A percentile compares a stretch with the other conserved stretches of the same genome.
Conservation (phyloP, 2,797 vertebrate genomes). For the Fistularia commersonii region DNA sequence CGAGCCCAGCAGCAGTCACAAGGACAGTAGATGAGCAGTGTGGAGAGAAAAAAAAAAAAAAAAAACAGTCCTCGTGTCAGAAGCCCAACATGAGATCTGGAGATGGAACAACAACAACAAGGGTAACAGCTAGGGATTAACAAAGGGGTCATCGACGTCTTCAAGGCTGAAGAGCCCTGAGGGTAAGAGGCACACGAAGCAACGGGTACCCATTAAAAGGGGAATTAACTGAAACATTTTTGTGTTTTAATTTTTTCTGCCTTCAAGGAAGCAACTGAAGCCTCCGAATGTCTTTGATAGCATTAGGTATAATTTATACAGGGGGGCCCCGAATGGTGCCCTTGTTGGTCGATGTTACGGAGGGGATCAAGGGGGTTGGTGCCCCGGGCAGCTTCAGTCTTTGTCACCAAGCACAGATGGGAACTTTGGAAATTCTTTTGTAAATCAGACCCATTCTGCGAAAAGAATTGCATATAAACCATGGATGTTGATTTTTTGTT, state of each 20-base stretch:
- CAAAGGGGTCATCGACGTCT: constrained; percentile 22
- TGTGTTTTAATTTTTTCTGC: neutral
- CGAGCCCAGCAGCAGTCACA: constrained; percentile 33
- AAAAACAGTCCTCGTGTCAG: constrained; percentile 29
- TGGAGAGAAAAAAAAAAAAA: constrained; percentile 5
- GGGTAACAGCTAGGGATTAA: constrained; percentile 38
- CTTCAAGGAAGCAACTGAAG: neutral
- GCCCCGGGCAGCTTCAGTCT: constrained; percentile 19
- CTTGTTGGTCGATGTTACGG: neutral
- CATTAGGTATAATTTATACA: too few relatives aligned
- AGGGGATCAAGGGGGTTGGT: constrained; percentile 9
- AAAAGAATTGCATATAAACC: constrained; percentile 9
- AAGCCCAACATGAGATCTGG: constrained; percentile 38
- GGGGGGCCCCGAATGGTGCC: neutral
- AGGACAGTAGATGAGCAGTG: constrained; percentile 26
- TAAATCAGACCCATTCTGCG: constrained; percentile 17
- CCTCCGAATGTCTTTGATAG: neutral
- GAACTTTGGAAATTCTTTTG: constrained; percentile 11
- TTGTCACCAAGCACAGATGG: constrained; percentile 19
- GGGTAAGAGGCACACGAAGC: constrained; percentile 14
- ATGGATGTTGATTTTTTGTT: neutral
- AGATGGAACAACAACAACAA: constrained; percentile 35
- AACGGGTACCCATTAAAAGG: too few relatives aligned
- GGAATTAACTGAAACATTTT: neutral
- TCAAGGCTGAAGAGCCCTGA: constrained; percentile 13